Conservation (phyloP, 2,113 vertebrate species). For the Xerus inauris region DNA sequence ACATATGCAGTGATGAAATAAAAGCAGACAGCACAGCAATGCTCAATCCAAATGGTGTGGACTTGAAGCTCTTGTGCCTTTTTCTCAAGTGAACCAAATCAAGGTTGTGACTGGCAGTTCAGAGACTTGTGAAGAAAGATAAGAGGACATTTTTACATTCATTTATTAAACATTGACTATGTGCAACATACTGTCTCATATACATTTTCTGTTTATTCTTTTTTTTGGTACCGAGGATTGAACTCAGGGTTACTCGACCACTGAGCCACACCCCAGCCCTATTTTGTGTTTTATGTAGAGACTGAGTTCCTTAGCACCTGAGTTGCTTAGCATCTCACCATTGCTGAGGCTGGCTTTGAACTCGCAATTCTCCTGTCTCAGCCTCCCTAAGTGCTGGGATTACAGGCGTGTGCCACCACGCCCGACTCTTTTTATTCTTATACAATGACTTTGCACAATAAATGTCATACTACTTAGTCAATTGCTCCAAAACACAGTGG, state of each 20-base stretch:
- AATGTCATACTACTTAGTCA: not conserved
- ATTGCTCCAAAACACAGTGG: not conserved
- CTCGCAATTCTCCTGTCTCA: too few relatives aligned
- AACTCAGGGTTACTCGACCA: too few relatives aligned
- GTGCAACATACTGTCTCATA: not conserved
- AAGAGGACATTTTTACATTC: not conserved
- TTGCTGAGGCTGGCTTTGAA: too few relatives aligned
- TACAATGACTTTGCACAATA: not conserved
- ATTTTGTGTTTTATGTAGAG: too few relatives aligned
- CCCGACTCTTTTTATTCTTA: conserved; percentile 29
- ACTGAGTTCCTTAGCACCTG: too few relatives aligned
- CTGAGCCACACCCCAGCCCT: too few relatives aligned
- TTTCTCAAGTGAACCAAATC: not conserved
- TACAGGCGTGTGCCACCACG: too few relatives aligned
- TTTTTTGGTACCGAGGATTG: too few relatives aligned
- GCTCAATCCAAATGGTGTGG: fast-evolving
- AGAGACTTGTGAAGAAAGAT: not conserved
- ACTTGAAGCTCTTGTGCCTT: not conserved
- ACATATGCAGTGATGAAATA: not conserved
- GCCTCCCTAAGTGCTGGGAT: too few relatives aligned
- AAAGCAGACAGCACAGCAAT: not conserved
- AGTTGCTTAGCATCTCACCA: too few relatives aligned
- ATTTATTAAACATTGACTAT: not conserved
- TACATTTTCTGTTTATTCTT: too few relatives aligned
- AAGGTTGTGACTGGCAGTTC: conserved; percentile 7